These are phyloP conservation scores for Theristus sp. DNA, from an alignment of 2,888 invertebrate species.

Conservation along the genomic window DNA sequence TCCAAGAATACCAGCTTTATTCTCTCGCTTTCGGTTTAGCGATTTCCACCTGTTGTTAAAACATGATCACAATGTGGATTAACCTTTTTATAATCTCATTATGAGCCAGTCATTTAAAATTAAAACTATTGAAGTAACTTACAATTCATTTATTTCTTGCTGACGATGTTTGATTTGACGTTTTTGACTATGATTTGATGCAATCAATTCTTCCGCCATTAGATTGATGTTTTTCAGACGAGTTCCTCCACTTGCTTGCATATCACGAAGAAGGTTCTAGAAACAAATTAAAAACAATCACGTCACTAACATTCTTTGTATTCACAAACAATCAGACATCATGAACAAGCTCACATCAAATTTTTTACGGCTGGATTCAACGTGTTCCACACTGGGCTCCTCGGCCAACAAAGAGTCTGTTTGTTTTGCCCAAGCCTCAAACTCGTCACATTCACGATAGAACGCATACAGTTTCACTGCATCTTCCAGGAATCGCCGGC, in stretches of 20 bases:
- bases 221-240: slow-evolving; percentile 71
- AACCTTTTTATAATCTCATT: too few species aligned
- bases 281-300: too few species aligned
- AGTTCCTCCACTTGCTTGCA: slow-evolving; percentile 68
- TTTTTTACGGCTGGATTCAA: slow-evolving; percentile 76
- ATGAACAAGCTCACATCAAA: slow-evolving; percentile 51
- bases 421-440: slow-evolving; percentile 81
- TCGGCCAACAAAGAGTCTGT: slow-evolving; percentile 67
- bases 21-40: too few species aligned
- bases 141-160: slow-evolving; percentile 60
- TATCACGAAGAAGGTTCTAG: slow-evolving; percentile 46
- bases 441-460: slow-evolving; percentile 88
- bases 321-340: too few species aligned
- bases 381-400: slow-evolving; percentile 67
- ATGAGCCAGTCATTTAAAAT: too few species aligned
- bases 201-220: slow-evolving; percentile 63
- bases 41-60: too few species aligned
- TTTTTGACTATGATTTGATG: slow-evolving; percentile 63
- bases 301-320: too few species aligned
- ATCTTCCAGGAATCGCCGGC: slow-evolving; percentile 68
- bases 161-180: slow-evolving; percentile 55
- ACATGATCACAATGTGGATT: too few species aligned
- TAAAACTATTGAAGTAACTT: too few species aligned
- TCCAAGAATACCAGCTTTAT: slow-evolving; percentile 69
- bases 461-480: slow-evolving; percentile 77